A percentile compares a stretch with the other conserved stretches of the same genome.
These are phyloP conservation scores for Taenioides sp. DNA, from an alignment of 2,797 vertebrate genomes.

Conservation along the genomic window DNA sequence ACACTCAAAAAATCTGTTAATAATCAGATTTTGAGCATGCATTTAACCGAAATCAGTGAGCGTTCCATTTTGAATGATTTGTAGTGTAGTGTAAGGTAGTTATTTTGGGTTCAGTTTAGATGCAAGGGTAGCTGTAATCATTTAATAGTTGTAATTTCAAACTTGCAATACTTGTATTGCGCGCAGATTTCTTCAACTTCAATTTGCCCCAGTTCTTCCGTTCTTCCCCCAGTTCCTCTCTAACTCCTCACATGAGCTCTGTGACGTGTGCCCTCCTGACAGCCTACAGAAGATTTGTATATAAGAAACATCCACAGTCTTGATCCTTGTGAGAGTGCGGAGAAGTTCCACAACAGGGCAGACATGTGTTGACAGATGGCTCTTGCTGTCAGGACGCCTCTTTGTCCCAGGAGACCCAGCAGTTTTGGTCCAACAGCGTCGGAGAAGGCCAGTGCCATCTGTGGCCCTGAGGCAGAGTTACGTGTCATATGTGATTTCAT, in stretches of 20 bases:
- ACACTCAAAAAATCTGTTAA: no score
- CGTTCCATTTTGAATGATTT: no score
- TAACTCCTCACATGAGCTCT: no score
- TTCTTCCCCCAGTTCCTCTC: not conserved
- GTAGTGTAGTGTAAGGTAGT: no score
- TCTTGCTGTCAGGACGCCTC: conserved; percentile 43
- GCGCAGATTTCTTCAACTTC: no score
- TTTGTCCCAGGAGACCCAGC: conserved; percentile 41
- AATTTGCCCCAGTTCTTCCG: no score
- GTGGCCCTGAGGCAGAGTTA: conserved; percentile 56
- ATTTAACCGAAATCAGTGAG: no score
- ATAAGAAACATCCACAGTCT: conserved; percentile 1
- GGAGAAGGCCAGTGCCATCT: conserved; percentile 48
- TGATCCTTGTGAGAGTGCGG: conserved; percentile 13
- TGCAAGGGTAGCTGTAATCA: no score
- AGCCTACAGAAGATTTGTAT: not conserved
- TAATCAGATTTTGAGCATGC: no score
- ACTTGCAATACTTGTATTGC: no score
- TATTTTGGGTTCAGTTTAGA: no score
- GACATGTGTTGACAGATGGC: conserved; percentile 59
- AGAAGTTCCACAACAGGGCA: conserved; percentile 27
- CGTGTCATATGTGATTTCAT: conserved; percentile 60
- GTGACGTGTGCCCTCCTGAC: not conserved
- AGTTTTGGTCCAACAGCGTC: conserved; percentile 25
- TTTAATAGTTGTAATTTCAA: no score